A percentile compares a stretch with the other conserved stretches of the same genome.
Conservation (phyloP, 2,888 invertebrate genomes). For the Celastrina argiolus region DNA sequence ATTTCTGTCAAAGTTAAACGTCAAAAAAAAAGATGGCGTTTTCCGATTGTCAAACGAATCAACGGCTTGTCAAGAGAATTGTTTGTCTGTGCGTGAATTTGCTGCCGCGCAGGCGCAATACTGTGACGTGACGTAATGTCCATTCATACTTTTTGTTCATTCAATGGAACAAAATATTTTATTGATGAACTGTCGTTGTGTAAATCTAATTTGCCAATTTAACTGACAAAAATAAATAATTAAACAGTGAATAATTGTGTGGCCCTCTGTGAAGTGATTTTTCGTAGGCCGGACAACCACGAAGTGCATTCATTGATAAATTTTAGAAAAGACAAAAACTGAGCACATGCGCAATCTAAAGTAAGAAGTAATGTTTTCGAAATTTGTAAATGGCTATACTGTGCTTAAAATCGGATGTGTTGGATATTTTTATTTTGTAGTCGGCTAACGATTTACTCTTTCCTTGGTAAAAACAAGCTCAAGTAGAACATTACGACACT, state of each 20-base stretch:
- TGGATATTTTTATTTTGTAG: constrained; percentile 42
- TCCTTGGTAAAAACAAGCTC: constrained; percentile 54
- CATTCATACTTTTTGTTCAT: constrained; percentile 77
- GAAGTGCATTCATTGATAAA: constrained; percentile 69
- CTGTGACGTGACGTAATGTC: constrained; percentile 74
- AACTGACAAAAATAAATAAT: constrained; percentile 32
- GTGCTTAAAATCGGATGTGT: constrained; percentile 43
- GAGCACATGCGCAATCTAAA: constrained; percentile 69
- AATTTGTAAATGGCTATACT: constrained; percentile 39
- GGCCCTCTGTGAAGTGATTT: constrained; percentile 37
- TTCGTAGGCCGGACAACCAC: constrained; percentile 39
- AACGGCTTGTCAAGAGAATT: constrained; percentile 23
- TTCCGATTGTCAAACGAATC: background rate
- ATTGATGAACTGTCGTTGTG: constrained; percentile 53
- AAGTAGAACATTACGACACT: constrained; percentile 77
- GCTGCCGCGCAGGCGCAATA: constrained; percentile 68
- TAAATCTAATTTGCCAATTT: constrained; percentile 38
- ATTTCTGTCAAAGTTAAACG: background rate
- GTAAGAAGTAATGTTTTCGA: constrained; percentile 37
- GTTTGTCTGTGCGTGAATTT: constrained; percentile 37
- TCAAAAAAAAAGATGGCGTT: constrained; percentile 2
- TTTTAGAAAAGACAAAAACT: constrained; percentile 53
- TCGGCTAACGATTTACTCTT: constrained; percentile 44
- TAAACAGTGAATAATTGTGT: constrained; percentile 32
- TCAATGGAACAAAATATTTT: constrained; percentile 62